Percentiles rank a stretch among this genome's conserved stretches.
Evolutionary conservation across 2,113 vertebrate species (phyloP).

Genomic region (Podiceps cristatus): DNA sequence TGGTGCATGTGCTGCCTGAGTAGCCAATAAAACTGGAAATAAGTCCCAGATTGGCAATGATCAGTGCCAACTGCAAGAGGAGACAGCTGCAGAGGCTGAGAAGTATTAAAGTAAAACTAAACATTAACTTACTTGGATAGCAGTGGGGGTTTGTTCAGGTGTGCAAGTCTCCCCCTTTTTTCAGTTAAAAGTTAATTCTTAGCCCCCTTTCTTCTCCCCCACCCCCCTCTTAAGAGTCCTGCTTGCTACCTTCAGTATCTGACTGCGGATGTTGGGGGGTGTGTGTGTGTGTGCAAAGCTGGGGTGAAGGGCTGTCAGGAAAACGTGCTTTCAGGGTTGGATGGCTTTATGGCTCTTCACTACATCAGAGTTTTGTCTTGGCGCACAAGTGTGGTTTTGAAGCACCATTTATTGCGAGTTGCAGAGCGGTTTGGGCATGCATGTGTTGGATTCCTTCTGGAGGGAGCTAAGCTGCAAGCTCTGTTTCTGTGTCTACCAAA

Average conservation of each 20-base stretch:
- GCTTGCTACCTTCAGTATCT: not conserved
- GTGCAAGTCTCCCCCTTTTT: too few relatives aligned
- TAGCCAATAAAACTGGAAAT: conserved; percentile 66
- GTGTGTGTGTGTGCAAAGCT: not conserved
- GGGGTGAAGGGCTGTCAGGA: rapidly evolving
- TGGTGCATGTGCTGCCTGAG: conserved; percentile 45
- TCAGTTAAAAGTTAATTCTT: not conserved
- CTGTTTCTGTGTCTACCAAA: not conserved
- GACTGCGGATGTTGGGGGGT: too few relatives aligned
- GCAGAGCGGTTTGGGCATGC: not conserved
- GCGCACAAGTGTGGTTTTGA: not conserved
- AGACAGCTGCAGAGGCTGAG: conserved; percentile 51
- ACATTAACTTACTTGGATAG: not conserved
- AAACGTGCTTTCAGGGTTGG: rapidly evolving
- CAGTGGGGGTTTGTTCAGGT: not conserved
- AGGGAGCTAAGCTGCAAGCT: not conserved
- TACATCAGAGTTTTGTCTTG: rapidly evolving
- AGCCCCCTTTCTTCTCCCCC: too few relatives aligned
- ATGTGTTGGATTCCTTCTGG: not conserved
- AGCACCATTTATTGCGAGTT: rapidly evolving
- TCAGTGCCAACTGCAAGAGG: conserved; percentile 42
- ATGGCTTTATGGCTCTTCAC: not conserved
- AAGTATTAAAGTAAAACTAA: not conserved
- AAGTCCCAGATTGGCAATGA: conserved; percentile 24
- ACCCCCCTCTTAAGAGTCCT: not conserved